Base-by-base conservation (phyloP, 2,888 invertebrate genomes). In the Brachyptera risi region DNA sequence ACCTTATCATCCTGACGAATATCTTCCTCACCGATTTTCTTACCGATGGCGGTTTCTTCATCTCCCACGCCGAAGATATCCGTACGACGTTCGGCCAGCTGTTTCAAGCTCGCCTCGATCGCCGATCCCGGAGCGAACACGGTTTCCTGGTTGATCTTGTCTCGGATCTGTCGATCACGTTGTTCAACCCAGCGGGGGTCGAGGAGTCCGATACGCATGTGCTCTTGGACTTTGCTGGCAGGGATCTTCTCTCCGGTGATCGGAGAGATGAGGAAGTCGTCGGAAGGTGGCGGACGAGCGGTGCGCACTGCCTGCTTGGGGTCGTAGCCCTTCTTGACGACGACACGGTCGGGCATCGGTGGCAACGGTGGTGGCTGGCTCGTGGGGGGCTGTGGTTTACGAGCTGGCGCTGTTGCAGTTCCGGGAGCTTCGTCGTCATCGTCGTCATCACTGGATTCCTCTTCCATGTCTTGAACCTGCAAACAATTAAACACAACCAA, bases 11-110 rank as follows among this genome's bases (percentile, higher is more conserved):
- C 92, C 68, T 92, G 88, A 67, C 84, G 83, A 35, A 84, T 83
- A 75, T 92, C 92, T 66, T 84, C 84, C 73, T 94, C 94, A 1
- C 94, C 94, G 64, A 96, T 90, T 80, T 98, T 99, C 79, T 96
- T 96, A 80, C 99, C 99, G 73, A 99, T 99, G 23, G 94, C 93
- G 0, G 98, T 97, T 81, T 99, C 99, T 75, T 98, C 97, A 74
- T 94, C 94, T 61, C 98, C 98, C 65, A 95, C 92, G 78, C 99
- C 99, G 79, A 99, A 99, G 77, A 99, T 99, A 82, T 99, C 99
- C 1, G 99, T 98, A 88, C 99, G 95, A 68, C 99, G 85, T 74
- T 99, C 98, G 0, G 99, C 99, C 71, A 99, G 80, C 73, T 93
- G 88, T 74, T 96, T 96, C 72, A 99, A 84, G 72, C 92, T 95